Evolutionary conservation across 1,140 invertebrate species (phyloP).

Genomic region (Vollenhovia emeryi): DNA sequence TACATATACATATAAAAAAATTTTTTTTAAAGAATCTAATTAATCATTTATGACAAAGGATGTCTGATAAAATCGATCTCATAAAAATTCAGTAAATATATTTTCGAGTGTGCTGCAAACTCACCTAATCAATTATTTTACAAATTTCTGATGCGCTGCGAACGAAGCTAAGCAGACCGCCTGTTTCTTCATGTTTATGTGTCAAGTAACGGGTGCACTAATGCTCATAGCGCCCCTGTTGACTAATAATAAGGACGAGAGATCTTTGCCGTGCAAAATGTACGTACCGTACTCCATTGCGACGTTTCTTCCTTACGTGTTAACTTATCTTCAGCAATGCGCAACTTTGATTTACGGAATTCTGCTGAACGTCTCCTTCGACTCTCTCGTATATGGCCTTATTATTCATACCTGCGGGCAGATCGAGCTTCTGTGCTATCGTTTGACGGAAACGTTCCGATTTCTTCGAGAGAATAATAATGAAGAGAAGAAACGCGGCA

Average conservation of each 20-base stretch:
- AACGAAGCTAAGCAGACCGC: constrained; percentile 19
- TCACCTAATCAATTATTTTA: constrained; percentile 21
- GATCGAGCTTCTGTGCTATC: constrained; percentile 37
- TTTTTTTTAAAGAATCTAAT: too few relatives aligned
- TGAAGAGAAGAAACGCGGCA: neutral
- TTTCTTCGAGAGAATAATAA: neutral
- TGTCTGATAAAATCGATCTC: too few relatives aligned
- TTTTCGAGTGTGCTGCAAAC: too few relatives aligned
- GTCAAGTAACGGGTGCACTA: neutral
- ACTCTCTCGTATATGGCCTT: constrained; percentile 49
- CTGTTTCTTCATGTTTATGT: constrained; percentile 27
- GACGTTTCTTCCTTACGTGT: constrained; percentile 5
- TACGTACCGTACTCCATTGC: constrained; percentile 43
- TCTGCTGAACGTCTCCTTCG: constrained; percentile 30
- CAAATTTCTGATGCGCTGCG: neutral
- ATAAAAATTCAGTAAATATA: too few relatives aligned
- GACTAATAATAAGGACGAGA: neutral
- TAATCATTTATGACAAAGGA: too few relatives aligned
- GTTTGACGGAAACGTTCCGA: constrained; percentile 19
- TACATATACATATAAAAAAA: too few relatives aligned
- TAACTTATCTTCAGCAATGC: constrained; percentile 38
- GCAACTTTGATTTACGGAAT: neutral
- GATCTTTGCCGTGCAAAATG: neutral
- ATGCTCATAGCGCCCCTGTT: neutral
- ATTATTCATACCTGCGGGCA: constrained; percentile 56